Evolutionary conservation across 2,888 invertebrate species (phyloP).

Genomic region (Achlya flavicornis): DNA sequence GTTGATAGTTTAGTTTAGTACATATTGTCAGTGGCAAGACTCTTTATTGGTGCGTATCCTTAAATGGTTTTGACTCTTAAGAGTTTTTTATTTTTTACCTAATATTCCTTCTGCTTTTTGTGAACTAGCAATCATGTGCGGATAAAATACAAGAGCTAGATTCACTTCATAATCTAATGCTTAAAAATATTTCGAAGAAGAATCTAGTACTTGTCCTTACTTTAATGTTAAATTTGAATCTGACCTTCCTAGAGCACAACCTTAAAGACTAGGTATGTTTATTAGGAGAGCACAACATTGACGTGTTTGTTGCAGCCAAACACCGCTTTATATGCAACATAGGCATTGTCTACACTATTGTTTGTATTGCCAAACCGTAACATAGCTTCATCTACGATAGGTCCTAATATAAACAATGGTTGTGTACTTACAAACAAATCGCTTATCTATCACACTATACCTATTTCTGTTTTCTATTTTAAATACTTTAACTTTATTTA

Average conservation of each 20-base stretch:
- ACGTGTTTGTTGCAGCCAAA: constrained; percentile 1
- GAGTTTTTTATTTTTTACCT: too few species aligned
- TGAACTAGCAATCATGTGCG: too few species aligned
- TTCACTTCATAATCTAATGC: too few species aligned
- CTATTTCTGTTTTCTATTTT: too few species aligned
- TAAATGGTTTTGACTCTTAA: too few species aligned
- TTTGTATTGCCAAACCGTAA: background rate
- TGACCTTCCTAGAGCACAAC: background rate
- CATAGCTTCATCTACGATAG: constrained; percentile 3
- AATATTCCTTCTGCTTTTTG: too few species aligned
- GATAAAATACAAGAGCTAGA: too few species aligned
- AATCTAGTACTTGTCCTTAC: too few species aligned
- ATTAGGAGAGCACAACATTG: background rate
- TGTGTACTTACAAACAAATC: background rate
- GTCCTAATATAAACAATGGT: background rate
- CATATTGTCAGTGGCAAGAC: too few species aligned
- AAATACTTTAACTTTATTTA: too few species aligned
- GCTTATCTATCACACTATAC: background rate
- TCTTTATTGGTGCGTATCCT: too few species aligned
- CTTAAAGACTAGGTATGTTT: background rate
- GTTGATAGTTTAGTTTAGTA: constrained; percentile 10
- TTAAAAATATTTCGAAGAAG: background rate
- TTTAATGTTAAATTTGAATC: too few species aligned
- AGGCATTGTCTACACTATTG: constrained; percentile 3
- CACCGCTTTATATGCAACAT: constrained; percentile 4